Evolutionary conservation across 2,113 vertebrate genomes (phyloP).

Genomic region (Uria lomvia): DNA sequence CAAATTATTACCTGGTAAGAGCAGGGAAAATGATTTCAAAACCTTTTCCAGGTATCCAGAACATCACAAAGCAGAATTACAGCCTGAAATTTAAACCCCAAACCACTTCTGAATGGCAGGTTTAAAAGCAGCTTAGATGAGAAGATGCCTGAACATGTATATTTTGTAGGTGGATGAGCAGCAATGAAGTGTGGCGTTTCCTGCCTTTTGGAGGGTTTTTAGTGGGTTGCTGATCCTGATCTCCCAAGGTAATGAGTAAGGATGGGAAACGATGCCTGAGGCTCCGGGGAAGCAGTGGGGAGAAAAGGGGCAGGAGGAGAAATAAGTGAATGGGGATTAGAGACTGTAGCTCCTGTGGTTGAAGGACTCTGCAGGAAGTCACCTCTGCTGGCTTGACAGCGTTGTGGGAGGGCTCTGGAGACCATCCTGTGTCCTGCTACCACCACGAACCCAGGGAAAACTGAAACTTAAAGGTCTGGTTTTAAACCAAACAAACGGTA

Average conservation of each 20-base stretch:
- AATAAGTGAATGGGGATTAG: neutral
- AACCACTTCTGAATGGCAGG: conserved; percentile 9
- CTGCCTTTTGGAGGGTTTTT: neutral
- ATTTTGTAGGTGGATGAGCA: conserved; percentile 25
- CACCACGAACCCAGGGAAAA: neutral
- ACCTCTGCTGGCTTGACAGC: rapidly evolving
- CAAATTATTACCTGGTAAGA: neutral
- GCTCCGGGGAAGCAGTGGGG: neutral
- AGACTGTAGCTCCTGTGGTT: neutral
- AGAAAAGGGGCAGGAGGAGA: neutral
- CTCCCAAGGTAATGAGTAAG: neutral
- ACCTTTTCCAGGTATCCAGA: neutral
- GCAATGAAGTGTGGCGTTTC: neutral
- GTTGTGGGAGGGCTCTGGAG: neutral
- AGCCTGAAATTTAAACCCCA: neutral
- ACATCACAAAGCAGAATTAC: neutral
- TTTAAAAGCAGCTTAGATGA: neutral
- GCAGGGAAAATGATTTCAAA: neutral
- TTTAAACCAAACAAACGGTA: neutral
- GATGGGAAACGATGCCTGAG: neutral
- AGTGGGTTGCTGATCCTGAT: neutral
- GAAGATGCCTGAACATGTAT: conserved; percentile 9
- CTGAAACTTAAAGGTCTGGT: neutral
- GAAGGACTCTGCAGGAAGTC: neutral
- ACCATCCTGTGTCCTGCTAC: neutral